Evolutionary conservation across 2,113 vertebrate genomes (phyloP), one percentile per base, ranked within the genome.

Genomic region (Opisthocomus hoazin): DNA sequence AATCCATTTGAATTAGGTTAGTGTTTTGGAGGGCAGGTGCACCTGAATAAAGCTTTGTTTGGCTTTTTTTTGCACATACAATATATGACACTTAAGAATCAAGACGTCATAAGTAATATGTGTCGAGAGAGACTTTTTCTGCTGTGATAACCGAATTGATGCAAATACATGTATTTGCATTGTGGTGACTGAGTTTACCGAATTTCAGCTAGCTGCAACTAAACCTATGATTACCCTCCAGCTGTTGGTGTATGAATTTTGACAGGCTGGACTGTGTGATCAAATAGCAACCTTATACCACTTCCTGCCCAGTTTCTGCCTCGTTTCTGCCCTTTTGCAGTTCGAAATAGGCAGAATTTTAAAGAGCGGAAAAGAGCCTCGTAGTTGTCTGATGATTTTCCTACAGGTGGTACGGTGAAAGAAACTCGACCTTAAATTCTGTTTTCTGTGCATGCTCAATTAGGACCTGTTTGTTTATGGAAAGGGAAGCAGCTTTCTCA

Each of bases 1-100:
- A n/a, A 45, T 30, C 15, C 5, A 0, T 34, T 60, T 30, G 23
- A 36, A 2, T 69, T 29, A 3, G 34, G 6, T 37, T 48, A 13
- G 11, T 20, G 5, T 77, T 90, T 27, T 61, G 32, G 12, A 45
- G 34, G 36, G 23, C 83, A 69, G 16, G 4, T 27, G 23, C 9
- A 24, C 4, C 3, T 27, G 12, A 71, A 29, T 53, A 37, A 45
- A 85, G 17, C 11, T 60, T 88, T 58, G 12, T n/a, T 71, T 60
- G 34, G 4, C 8, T 24, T 60, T 56, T n/a, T n/a, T 65, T 61
- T 61, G 16, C 21, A 5, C 4, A 4, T 68, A 13, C 0, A 26
- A 0, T 16, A 3, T 34, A 2, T 7, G 34, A 11, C 5, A 16
- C n/a, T 12, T 24, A 43, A 43, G 15, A 57, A 56, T 12, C 10